These are phyloP conservation scores for Amblyteles armatorius DNA, from an alignment of 2,888 invertebrate genomes.

Conservation along the genomic window DNA sequence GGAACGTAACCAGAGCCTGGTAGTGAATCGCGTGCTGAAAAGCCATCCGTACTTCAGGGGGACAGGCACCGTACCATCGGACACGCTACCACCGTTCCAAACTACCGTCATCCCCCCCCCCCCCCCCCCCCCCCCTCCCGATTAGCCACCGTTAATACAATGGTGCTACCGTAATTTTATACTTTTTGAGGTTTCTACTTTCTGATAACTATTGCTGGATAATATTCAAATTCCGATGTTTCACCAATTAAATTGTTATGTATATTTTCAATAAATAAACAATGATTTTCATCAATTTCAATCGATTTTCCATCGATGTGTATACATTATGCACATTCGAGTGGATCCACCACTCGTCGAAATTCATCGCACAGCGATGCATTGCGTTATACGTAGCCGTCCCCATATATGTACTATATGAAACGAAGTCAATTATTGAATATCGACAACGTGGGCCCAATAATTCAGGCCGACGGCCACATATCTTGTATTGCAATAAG, in stretches of 20 bases:
- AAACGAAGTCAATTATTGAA: background rate
- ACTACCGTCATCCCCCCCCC: conserved; percentile 44
- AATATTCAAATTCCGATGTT: conserved; percentile 2
- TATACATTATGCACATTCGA: background rate
- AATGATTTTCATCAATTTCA: background rate
- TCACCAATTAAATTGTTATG: background rate
- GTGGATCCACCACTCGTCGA: background rate
- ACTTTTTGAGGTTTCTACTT: conserved; percentile 31
- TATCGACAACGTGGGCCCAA: background rate
- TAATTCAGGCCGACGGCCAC: background rate
- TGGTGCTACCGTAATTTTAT: conserved; percentile 49
- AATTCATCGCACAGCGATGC: background rate
- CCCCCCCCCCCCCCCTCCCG: conserved; percentile 13
- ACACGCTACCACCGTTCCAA: conserved; percentile 65
- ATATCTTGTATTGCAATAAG: conserved; percentile 16
- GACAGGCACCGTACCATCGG: conserved; percentile 80
- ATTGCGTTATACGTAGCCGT: no score
- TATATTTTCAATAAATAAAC: background rate
- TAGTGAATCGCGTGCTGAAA: conserved; percentile 79
- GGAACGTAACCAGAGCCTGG: conserved; percentile 78
- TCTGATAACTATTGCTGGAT: background rate
- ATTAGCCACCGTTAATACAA: conserved; percentile 56
- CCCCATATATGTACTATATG: background rate
- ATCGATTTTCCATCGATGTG: background rate
- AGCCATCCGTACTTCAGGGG: conserved; percentile 75